These are phyloP conservation scores for Panzeria rudis DNA, from an alignment of 2,888 invertebrate genomes.

Conservation along the genomic window DNA sequence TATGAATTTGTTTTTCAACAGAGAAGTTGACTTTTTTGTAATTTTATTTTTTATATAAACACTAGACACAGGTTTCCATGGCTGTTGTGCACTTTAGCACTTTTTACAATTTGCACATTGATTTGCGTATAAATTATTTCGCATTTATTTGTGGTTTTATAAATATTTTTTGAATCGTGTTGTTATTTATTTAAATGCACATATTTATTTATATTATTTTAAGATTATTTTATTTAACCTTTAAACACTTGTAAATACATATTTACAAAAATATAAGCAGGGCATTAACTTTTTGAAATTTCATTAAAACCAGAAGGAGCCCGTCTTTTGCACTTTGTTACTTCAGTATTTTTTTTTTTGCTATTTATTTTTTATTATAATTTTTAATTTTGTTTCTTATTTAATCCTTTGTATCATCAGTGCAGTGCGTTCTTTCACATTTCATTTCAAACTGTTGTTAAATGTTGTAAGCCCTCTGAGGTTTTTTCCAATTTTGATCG, in stretches of 20 bases:
- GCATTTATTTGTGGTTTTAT: conserved; percentile 9
- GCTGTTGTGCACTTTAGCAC: conserved; percentile 43
- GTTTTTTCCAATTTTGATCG: conserved; percentile 52
- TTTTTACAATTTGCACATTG: conserved; percentile 37
- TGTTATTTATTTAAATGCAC: conserved; percentile 4
- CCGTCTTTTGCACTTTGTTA: conserved; percentile 29
- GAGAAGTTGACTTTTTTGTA: not conserved
- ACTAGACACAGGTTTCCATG: not conserved
- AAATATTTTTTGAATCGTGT: not conserved
- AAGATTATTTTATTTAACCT: conserved; percentile 11
- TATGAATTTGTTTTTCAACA: not conserved
- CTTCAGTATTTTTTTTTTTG: not conserved
- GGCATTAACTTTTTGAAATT: conserved; percentile 16
- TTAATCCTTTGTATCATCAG: conserved; percentile 22
- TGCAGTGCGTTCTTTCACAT: conserved; percentile 6
- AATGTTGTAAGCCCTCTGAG: conserved; percentile 50
- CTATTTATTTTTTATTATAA: not conserved
- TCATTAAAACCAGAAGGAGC: conserved; percentile 17
- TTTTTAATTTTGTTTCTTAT: conserved; percentile 1
- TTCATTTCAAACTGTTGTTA: conserved; percentile 1
- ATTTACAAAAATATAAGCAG: not conserved
- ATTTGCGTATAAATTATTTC: conserved; percentile 29
- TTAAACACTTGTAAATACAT: not conserved
- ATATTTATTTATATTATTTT: not conserved
- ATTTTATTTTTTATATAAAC: not conserved